phyloP scores from a whole-genome alignment of 2,888 invertebrate species.

The Apamea anceps region DNA sequence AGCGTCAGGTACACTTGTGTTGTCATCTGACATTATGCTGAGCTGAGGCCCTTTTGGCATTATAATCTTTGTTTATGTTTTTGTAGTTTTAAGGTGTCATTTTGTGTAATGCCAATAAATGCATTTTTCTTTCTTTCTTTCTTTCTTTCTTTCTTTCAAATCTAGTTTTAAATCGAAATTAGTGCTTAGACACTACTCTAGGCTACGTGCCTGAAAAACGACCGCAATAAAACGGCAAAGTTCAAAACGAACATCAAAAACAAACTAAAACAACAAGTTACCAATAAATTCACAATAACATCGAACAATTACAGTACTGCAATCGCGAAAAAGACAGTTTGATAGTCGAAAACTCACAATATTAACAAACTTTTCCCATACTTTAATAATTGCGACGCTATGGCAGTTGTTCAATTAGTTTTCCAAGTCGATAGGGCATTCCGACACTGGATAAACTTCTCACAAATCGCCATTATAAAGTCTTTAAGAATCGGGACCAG shows the following conservation, averaged over 20 bases:
- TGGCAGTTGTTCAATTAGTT: constrained; percentile 79
- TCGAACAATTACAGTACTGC: constrained; percentile 46
- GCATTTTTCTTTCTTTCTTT: too few species aligned
- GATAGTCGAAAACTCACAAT: constrained; percentile 61
- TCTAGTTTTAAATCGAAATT: neutral
- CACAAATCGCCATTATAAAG: constrained; percentile 76
- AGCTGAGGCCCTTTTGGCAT: too few species aligned
- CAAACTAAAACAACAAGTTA: constrained; percentile 24
- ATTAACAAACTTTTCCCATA: constrained; percentile 70
- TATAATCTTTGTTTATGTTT: too few species aligned
- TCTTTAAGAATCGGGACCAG: constrained; percentile 75
- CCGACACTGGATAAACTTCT: constrained; percentile 72
- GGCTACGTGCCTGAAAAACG: neutral
- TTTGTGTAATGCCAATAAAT: too few species aligned
- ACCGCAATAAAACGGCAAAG: neutral
- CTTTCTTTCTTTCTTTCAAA: too few species aligned
- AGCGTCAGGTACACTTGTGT: too few species aligned
- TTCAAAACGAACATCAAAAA: constrained; percentile 18
- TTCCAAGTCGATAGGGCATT: constrained; percentile 65
- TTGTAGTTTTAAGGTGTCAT: too few species aligned
- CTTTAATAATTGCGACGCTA: constrained; percentile 69
- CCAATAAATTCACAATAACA: constrained; percentile 48
- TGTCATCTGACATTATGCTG: too few species aligned
- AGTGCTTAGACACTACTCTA: neutral
- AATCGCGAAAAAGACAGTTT: constrained; percentile 60